A percentile compares a stretch with the other conserved stretches of the same genome.
Conservation (phyloP, 2,888 invertebrate genomes). For the Philaethria dido region DNA sequence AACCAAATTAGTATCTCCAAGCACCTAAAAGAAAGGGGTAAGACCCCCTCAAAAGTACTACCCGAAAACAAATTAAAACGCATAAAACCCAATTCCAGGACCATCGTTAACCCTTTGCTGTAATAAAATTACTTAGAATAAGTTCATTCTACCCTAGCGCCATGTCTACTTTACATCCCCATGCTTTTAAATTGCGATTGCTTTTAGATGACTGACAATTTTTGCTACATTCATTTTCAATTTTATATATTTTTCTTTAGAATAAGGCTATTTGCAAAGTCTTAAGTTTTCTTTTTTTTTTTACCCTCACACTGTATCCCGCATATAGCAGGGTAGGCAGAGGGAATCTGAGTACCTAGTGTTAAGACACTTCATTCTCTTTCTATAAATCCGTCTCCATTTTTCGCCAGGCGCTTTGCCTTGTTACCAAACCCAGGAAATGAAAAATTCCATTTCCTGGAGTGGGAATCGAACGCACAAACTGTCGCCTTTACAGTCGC, state of each 20-base stretch:
- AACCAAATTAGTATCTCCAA: slow-evolving; percentile 20
- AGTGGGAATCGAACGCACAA: no score
- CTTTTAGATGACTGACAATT: slow-evolving; percentile 40
- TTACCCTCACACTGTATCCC: no score
- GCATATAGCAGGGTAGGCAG: no score
- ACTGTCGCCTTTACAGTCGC: no score
- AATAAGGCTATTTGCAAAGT: neutral
- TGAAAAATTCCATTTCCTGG: no score
- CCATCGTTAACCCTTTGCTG: slow-evolving; percentile 70
- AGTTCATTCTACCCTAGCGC: slow-evolving; percentile 53
- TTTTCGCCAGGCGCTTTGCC: no score
- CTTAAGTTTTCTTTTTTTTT: neutral
- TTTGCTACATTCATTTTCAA: slow-evolving; percentile 3
- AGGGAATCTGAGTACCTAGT: no score
- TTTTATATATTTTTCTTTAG: neutral
- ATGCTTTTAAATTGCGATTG: slow-evolving; percentile 62
- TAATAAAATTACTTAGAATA: slow-evolving; percentile 74
- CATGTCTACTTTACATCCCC: slow-evolving; percentile 49
- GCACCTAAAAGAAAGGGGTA: slow-evolving; percentile 8
- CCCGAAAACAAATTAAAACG: slow-evolving; percentile 75
- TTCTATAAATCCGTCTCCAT: no score
- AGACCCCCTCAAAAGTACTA: slow-evolving; percentile 52
- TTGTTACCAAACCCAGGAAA: no score
- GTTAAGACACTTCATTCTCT: no score
- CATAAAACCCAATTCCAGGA: slow-evolving; percentile 73